Conservation (phyloP, 2,888 invertebrate genomes). For the Hyposoter didymator region DNA sequence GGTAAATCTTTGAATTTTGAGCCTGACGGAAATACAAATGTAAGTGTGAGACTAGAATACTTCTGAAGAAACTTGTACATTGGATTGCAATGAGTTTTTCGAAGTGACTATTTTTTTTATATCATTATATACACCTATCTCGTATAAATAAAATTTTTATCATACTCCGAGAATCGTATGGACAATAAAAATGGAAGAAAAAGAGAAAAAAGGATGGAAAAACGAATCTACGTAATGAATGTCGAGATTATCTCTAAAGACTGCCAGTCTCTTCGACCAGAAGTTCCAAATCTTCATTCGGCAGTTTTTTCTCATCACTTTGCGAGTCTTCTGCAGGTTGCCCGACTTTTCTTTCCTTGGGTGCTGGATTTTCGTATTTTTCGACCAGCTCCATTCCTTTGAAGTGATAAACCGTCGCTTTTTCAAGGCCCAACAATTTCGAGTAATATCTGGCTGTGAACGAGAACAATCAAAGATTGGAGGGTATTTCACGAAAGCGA, state of each 20-base stretch:
- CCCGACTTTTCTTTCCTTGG: background rate
- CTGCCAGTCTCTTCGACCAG: constrained; percentile 47
- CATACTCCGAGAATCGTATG: constrained; percentile 52
- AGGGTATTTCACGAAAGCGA: background rate
- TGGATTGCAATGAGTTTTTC: background rate
- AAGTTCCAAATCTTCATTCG: constrained; percentile 32
- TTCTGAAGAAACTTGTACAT: background rate
- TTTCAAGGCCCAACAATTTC: constrained; percentile 85
- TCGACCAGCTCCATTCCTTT: constrained; percentile 84
- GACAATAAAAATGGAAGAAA: constrained; percentile 27
- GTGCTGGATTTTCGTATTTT: constrained; percentile 55
- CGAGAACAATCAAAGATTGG: constrained; percentile 12
- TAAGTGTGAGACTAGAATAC: background rate
- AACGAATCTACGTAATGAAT: constrained; percentile 23
- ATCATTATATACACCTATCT: constrained; percentile 27
- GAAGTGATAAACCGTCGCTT: constrained; percentile 86
- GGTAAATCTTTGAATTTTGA: too few species aligned
- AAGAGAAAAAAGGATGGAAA: background rate
- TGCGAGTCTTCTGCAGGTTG: too few species aligned
- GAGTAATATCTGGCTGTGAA: constrained; percentile 87
- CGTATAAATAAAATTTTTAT: constrained; percentile 57
- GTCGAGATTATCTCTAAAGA: constrained; percentile 33
- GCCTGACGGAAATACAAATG: too few species aligned
- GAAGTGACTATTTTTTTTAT: constrained; percentile 28
- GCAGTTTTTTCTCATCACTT: background rate